These are phyloP conservation scores for Halcyon smyrnensis DNA, from an alignment of 2,797 vertebrate genomes.

Conservation along the genomic window DNA sequence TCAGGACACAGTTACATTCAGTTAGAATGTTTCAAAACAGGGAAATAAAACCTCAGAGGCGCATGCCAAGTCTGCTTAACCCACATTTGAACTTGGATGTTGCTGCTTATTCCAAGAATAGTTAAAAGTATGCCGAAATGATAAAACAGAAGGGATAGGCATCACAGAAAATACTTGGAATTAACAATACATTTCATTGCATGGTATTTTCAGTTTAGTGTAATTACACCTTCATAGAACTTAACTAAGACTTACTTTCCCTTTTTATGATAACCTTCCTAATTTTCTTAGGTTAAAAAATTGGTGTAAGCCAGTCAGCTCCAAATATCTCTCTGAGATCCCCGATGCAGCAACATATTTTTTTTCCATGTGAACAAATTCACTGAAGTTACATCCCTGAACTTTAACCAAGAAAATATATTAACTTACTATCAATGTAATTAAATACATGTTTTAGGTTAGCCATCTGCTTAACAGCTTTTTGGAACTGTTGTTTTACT, in stretches of 20 bases:
- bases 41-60: background rate
- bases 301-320: background rate
- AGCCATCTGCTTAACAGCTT: background rate
- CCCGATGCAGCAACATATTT: background rate
- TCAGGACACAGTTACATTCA: background rate
- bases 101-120: background rate
- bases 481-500: background rate
- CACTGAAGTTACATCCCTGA: background rate
- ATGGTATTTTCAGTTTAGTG: background rate
- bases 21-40: background rate
- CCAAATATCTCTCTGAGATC: background rate
- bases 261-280: background rate
- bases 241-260: background rate
- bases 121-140: background rate
- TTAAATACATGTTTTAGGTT: conserved; percentile 9
- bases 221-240: background rate
- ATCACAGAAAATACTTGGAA: background rate
- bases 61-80: background rate
- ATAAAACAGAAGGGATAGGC: background rate
- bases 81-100: background rate
- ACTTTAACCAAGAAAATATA: background rate
- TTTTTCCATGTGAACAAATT: background rate
- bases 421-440: background rate
- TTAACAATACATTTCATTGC: background rate
- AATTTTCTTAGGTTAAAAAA: background rate